Evolutionary conservation across 1,140 invertebrate genomes (phyloP).

Genomic region (Apocrypta bakeri): DNA sequence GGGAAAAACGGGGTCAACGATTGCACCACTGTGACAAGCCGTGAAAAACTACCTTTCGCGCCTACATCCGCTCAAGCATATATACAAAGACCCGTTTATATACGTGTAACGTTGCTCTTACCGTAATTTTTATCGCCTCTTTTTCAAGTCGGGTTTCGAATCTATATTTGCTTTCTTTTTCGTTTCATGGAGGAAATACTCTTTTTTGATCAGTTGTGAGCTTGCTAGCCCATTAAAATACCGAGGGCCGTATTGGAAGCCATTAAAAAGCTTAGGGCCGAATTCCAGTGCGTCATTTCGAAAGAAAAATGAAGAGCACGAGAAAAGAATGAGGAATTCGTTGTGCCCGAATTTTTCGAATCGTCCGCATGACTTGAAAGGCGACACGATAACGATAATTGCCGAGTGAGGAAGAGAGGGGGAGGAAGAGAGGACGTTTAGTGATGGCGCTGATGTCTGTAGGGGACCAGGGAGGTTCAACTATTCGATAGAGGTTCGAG

Average conservation of each 20-base stretch:
- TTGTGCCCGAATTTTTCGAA: slow-evolving; percentile 24
- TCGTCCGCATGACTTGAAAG: background rate
- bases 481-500: background rate
- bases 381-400: slow-evolving; percentile 38
- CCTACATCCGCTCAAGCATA: too few relatives aligned
- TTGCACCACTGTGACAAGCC: background rate
- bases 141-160: too few relatives aligned
- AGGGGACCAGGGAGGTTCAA: background rate
- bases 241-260: background rate
- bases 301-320: slow-evolving; percentile 21
- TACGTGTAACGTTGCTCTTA: background rate
- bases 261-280: background rate
- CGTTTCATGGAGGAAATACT: background rate
- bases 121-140: background rate
- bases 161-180: background rate
- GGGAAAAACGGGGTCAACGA: background rate
- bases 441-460: background rate
- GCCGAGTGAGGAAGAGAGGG: too few relatives aligned
- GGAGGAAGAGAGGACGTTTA: background rate
- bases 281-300: background rate
- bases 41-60: background rate
- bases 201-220: background rate
- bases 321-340: slow-evolving; percentile 8
- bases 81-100: background rate
- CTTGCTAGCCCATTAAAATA: background rate